A percentile compares a stretch with the other conserved stretches of the same genome.
Evolutionary conservation across 2,113 vertebrate genomes (phyloP).

Genomic region (Sardina pilchardus): DNA sequence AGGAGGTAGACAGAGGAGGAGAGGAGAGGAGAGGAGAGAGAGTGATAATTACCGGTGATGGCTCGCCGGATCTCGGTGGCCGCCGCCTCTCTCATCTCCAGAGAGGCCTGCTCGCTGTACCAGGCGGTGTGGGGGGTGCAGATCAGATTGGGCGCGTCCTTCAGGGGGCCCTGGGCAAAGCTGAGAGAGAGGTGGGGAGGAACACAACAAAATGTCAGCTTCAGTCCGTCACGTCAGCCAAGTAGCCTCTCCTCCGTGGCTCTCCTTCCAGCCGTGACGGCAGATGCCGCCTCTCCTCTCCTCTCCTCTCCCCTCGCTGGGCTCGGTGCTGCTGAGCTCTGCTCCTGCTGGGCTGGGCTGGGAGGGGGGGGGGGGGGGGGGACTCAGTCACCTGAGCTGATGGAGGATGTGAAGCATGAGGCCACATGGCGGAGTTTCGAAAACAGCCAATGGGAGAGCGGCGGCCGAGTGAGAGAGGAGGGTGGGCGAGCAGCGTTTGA

Average conservation of each 20-base stretch:
- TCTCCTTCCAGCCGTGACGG: slow-evolving; percentile 1
- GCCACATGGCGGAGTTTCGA: background rate
- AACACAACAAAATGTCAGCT: background rate
- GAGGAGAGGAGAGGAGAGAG: background rate
- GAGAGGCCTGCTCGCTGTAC: slow-evolving; percentile 96
- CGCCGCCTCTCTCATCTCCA: slow-evolving; percentile 97
- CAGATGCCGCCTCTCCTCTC: background rate
- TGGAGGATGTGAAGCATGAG: background rate
- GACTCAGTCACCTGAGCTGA: background rate
- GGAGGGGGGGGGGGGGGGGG: too few relatives aligned
- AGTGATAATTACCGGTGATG: slow-evolving; percentile 82
- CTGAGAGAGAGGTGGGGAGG: slow-evolving; percentile 57
- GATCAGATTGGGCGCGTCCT: slow-evolving; percentile 95
- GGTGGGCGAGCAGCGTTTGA: background rate
- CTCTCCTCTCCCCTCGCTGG: background rate
- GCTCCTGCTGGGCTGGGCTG: background rate
- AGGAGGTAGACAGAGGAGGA: too few relatives aligned
- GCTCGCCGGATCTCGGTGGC: slow-evolving; percentile 95
- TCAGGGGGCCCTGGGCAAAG: slow-evolving; percentile 91
- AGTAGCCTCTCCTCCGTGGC: background rate
- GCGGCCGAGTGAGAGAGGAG: background rate
- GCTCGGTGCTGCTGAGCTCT: too few relatives aligned
- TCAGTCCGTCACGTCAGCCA: background rate
- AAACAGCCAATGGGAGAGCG: background rate
- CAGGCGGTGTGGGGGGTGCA: slow-evolving; percentile 97